Percentiles rank a stretch among this genome's conserved stretches.
phyloP scores from a whole-genome alignment of 2,888 invertebrate genomes.

The Pimpla rufipes region DNA sequence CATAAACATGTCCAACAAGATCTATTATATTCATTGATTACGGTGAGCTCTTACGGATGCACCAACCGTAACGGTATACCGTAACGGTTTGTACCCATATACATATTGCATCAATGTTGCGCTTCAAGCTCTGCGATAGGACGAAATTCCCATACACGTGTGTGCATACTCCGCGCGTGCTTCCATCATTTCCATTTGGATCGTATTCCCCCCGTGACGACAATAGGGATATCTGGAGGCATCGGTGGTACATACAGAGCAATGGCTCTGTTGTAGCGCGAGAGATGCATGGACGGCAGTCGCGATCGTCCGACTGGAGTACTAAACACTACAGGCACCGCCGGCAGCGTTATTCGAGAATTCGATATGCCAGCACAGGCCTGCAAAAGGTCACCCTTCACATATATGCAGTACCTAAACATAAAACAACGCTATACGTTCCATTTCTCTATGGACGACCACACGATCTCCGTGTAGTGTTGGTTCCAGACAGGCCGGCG shows the following conservation, averaged over 20 bases:
- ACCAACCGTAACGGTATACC: background rate
- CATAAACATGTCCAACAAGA: background rate
- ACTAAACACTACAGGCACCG: slow-evolving; percentile 13
- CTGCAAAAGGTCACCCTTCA: slow-evolving; percentile 23
- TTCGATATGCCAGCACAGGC: slow-evolving; percentile 12
- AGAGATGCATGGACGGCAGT: slow-evolving; percentile 17
- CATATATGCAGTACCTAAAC: no score
- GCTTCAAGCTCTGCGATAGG: background rate
- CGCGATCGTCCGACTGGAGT: background rate
- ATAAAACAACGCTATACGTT: background rate
- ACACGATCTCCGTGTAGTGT: slow-evolving; percentile 1
- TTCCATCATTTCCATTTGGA: slow-evolving; percentile 30
- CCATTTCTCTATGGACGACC: background rate
- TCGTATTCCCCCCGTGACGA: slow-evolving; percentile 34
- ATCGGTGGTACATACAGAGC: background rate
- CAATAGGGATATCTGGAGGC: slow-evolving; percentile 26
- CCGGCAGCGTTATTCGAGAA: slow-evolving; percentile 26
- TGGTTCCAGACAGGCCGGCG: background rate
- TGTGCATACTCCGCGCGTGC: background rate
- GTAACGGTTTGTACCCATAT: background rate
- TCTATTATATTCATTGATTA: background rate
- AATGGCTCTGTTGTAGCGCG: slow-evolving; percentile 1
- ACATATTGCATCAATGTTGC: background rate
- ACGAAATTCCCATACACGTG: background rate
- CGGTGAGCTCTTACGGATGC: background rate